A percentile compares a stretch with the other conserved stretches of the same genome.
phyloP scores from a whole-genome alignment of 2,113 vertebrate species.

The Mus pahari region DNA sequence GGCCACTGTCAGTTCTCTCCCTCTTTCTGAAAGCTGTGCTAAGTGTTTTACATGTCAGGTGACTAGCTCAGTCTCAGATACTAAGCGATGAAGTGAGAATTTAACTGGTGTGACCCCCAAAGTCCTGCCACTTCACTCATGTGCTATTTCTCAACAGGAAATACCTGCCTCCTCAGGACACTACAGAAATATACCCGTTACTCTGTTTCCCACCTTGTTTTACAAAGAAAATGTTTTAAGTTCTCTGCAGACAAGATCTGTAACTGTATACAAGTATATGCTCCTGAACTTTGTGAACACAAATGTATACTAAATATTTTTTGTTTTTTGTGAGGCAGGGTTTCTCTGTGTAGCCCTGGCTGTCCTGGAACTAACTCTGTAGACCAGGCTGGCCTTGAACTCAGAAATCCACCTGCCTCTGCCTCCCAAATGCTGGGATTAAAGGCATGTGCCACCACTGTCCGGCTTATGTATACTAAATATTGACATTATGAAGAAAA shows the following conservation, averaged over 20 bases:
- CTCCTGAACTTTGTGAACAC: constrained; percentile 9
- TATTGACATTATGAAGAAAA: not conserved
- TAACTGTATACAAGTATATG: not conserved
- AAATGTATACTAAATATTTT: constrained; percentile 44
- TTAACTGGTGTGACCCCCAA: not conserved
- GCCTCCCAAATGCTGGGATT: too few relatives aligned
- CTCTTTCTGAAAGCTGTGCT: not conserved
- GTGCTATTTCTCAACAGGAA: constrained; percentile 7
- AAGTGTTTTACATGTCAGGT: not conserved
- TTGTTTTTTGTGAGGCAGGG: too few relatives aligned
- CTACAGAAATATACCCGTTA: constrained; percentile 33
- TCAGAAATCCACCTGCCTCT: too few relatives aligned
- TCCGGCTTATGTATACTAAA: constrained; percentile 19
- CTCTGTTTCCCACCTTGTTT: not conserved
- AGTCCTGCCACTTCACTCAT: constrained; percentile 44
- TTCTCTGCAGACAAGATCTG: not conserved
- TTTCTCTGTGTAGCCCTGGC: too few relatives aligned
- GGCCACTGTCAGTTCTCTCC: not conserved
- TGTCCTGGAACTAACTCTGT: too few relatives aligned
- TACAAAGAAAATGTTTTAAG: constrained; percentile 36
- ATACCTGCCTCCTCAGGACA: not conserved
- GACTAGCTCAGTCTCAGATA: constrained; percentile 40
- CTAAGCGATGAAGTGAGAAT: constrained; percentile 18
- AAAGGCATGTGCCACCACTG: too few relatives aligned
- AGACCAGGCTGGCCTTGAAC: too few relatives aligned